These are phyloP conservation scores for Amblyopsis rosae DNA, from an alignment of 2,113 vertebrate species.

Conservation along the genomic window DNA sequence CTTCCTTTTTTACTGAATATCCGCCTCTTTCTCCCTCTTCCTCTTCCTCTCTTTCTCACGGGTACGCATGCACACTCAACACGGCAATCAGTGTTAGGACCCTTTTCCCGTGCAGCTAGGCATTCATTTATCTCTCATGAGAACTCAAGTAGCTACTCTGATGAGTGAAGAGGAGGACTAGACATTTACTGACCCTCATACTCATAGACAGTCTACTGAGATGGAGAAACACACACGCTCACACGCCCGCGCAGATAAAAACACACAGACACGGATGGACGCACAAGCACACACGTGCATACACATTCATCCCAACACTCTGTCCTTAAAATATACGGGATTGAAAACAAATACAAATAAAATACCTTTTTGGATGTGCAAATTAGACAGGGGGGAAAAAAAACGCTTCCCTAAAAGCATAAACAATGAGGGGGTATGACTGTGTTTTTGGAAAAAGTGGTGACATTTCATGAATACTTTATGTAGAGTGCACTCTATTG, in stretches of 20 bases:
- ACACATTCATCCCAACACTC: neutral
- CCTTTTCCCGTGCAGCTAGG: conserved; percentile 8
- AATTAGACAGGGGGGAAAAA: conserved; percentile 10
- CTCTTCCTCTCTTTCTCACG: neutral
- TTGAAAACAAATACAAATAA: neutral
- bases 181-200: conserved; percentile 31
- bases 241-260: neutral
- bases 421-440: conserved; percentile 1
- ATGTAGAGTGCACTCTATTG: conserved; percentile 39
- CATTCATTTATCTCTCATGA: conserved; percentile 21
- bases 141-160: conserved; percentile 33
- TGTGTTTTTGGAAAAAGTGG: conserved; percentile 20
- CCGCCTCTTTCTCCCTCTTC: neutral
- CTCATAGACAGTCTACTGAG: conserved; percentile 5
- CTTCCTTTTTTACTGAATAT: neutral
- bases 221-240: neutral
- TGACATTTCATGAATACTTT: conserved; percentile 57
- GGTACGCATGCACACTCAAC: neutral
- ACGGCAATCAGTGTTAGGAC: conserved; percentile 1
- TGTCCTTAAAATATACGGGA: neutral
- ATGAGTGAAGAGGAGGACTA: conserved; percentile 48
- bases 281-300: conserved; percentile 2
- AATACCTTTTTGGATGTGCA: neutral
- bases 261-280: neutral
- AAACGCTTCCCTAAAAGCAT: neutral